Evolutionary conservation across 2,113 vertebrate genomes (phyloP), one percentile per base, ranked within the genome.

Genomic region (Proterorhinus semilunaris): DNA sequence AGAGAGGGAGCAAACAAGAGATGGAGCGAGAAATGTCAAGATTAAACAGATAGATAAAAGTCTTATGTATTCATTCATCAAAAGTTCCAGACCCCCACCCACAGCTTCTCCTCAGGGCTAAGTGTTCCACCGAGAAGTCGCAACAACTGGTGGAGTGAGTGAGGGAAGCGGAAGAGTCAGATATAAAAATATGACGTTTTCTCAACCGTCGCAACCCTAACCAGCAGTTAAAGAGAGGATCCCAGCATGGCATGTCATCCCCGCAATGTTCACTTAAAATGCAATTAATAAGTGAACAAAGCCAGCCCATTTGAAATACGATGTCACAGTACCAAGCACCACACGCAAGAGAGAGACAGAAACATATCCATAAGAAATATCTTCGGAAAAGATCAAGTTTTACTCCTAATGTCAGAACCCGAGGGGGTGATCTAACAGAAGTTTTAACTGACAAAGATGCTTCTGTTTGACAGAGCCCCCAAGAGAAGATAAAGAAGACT

Each of bases 11-110:
- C 67, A 81, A 86, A 80, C 6, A 70, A 75, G 79, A 84, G 65
- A 75, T 66, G 49, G 80, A 78, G 63, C 75, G 52, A 79, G 75
- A 78, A 54, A 63, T 81, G 76, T 86, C 74, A 76, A 90, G 85
- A 91, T 90, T 86, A 89, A 90, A 90, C 75, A 88, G 83, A 79
- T 78, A 90, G 89, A 91, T 91, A 84, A 91, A 90, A 91, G 83
- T 83, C 87, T 90, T 84, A 91, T 88, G 82, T 89, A 89, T 91
- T 90, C 89, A 88, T 92, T 92, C 90, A 92, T 92, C 91, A 92
- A 92, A 93, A 91, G 91, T 93, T 91, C 85, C 86, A 90, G 88
- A 91, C 88, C 83, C 83, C 87, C 84, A 91, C 91, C 88, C 90
- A 89, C 83, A 71, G 91, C 88, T 89, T 91, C 84, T 92, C 89